A percentile compares a stretch with the other conserved stretches of the same genome.
Conservation (phyloP, 35 echinoderm and acorn worm genomes). For the Apostichopus parvimensis region DNA sequence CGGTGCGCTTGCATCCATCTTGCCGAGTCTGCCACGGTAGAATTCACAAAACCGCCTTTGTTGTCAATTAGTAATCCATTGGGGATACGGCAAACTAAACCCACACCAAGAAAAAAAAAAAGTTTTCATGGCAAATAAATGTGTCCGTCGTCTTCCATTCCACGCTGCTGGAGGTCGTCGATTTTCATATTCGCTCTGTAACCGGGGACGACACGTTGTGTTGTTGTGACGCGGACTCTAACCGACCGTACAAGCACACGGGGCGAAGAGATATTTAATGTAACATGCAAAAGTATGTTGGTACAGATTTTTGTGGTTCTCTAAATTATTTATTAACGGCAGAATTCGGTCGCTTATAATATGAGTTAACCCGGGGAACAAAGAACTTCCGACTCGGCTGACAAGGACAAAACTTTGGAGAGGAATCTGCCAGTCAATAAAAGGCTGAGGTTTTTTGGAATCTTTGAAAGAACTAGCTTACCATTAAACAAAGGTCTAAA, state of each 20-base stretch:
- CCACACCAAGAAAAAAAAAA: background rate
- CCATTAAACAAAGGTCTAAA: background rate
- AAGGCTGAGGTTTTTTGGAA: background rate
- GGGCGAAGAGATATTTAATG: background rate
- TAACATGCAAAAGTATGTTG: conserved; percentile 29
- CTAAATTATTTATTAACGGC: conserved; percentile 36
- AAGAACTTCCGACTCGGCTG: background rate
- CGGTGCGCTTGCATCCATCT: background rate
- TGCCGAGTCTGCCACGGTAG: conserved; percentile 9
- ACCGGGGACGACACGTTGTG: conserved; percentile 7
- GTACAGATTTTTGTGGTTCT: background rate
- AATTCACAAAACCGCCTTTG: conserved; percentile 11
- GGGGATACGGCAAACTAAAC: conserved; percentile 26
- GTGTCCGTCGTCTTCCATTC: background rate
- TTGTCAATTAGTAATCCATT: conserved; percentile 36
- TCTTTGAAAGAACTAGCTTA: background rate
- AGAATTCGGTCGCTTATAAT: background rate
- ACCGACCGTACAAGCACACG: background rate
- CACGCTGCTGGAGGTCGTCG: background rate
- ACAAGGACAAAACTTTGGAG: background rate
- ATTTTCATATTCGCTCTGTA: conserved; percentile 36
- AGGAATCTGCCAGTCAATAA: background rate
- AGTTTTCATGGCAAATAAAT: conserved; percentile 36
- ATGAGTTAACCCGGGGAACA: background rate
- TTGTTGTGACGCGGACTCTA: background rate